Conservation (phyloP, 2,113 vertebrate genomes). For the Burhinus bistriatus region DNA sequence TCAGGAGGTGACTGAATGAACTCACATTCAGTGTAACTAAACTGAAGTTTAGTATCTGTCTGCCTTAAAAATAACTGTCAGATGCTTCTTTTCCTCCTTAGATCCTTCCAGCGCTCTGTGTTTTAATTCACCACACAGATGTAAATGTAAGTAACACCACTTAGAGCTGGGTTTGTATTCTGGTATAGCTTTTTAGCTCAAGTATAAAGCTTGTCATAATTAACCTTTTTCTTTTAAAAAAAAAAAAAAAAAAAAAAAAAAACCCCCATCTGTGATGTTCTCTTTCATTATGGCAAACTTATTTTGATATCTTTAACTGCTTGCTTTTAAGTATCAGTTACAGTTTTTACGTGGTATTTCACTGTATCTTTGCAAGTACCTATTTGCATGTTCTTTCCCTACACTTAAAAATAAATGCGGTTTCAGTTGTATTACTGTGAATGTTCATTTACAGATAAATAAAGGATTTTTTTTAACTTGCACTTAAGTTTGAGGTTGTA, state of each 20-base stretch:
- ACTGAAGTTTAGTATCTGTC: neutral
- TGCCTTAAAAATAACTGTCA: neutral
- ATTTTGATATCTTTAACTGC: neutral
- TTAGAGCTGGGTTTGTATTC: neutral
- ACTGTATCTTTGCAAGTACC: neutral
- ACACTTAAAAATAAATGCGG: neutral
- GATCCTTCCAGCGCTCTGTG: conserved; percentile 96
- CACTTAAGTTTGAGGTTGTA: neutral
- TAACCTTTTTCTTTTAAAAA: no score
- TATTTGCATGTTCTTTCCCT: neutral
- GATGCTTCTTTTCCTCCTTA: conserved; percentile 49
- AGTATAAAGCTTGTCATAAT: neutral
- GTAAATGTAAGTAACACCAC: conserved; percentile 90
- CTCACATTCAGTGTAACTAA: neutral
- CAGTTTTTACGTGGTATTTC: neutral
- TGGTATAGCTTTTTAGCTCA: neutral
- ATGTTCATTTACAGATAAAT: neutral
- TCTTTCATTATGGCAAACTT: neutral
- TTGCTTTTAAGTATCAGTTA: neutral
- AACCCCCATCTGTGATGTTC: fast-evolving
- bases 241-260: neutral
- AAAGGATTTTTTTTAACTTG: neutral
- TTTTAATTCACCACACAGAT: conserved; percentile 97
- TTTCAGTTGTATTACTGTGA: neutral
- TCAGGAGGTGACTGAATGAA: conserved; percentile 84